Evolutionary conservation across 1,140 invertebrate genomes (phyloP), one percentile per base, ranked within the genome.

Genomic region (Parapsyche elsis): DNA sequence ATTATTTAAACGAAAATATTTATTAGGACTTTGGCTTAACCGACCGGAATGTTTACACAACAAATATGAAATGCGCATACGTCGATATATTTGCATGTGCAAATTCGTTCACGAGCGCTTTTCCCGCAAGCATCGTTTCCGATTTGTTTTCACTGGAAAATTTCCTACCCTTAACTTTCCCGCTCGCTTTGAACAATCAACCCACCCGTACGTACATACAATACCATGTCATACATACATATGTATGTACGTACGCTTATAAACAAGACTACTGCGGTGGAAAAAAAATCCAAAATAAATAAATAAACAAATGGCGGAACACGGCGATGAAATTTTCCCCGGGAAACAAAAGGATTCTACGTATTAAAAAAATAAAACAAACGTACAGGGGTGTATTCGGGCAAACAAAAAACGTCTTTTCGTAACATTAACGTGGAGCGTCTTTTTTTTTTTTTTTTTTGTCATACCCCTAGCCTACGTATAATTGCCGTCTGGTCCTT

Each of bases 401-500:
- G 19, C 44, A 46, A 19, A 74, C 71, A 78, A 78, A 71, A 78
- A 78, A 78, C 76, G 38, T 78, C 61, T 78, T 78, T 53, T 53
- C 64, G 76, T 71, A 78, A 78, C 67, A 71, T 78, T 78, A 78
- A n/a, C 76, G 38, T 78, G 49, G 21, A 64, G 44, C 44, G 76
- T 70, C 67, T 45, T 78, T 78, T 78, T 38, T 78, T 74, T 19
- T 57, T 12, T 67, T 74, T 74, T 46, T 19, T 14, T 57, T 23
- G n/a, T n/a, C n/a, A n/a, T 57, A 59, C 57, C n/a, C 71, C 61
- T 30, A 23, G 23, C 26, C 24, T 76, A 24, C 19, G 38, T 53
- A 79, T 80, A 80, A 80, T 80, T 80, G 78, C 78, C 38, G 53
- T 61, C 73, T 80, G 71, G 44, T 44, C 78, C 70, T 59, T 45